Conservation (phyloP, 1,140 invertebrate species). For the Bombus haemorrhoidalis region DNA sequence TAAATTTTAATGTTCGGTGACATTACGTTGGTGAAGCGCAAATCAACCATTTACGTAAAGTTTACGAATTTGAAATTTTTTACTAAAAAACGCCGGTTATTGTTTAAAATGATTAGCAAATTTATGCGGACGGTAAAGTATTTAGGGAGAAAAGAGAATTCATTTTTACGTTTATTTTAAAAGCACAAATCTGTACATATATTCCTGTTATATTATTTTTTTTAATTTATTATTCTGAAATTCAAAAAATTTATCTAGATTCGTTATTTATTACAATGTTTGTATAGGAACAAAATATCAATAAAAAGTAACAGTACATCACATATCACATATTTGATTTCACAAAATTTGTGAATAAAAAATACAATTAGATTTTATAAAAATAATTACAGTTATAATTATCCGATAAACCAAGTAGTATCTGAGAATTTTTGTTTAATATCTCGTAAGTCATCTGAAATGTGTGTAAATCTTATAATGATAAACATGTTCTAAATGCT, state of each 20-base stretch:
- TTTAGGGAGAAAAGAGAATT: background rate
- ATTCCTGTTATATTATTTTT: background rate
- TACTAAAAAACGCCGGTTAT: no score
- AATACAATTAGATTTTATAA: slow-evolving; percentile 20
- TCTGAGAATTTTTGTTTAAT: background rate
- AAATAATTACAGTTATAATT: slow-evolving; percentile 11
- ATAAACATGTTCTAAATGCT: slow-evolving; percentile 22
- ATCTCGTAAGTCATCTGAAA: background rate
- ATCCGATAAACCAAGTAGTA: background rate
- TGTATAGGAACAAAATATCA: slow-evolving; percentile 37
- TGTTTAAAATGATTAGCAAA: no score
- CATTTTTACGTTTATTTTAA: slow-evolving; percentile 20
- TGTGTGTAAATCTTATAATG: background rate
- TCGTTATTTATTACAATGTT: slow-evolving; percentile 41
- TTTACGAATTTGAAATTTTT: no score
- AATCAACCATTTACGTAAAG: no score
- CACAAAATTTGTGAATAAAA: slow-evolving; percentile 18
- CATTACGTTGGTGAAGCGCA: no score
- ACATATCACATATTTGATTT: slow-evolving; percentile 32
- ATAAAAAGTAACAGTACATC: slow-evolving; percentile 49
- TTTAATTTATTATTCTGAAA: slow-evolving; percentile 8
- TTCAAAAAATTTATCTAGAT: slow-evolving; percentile 5
- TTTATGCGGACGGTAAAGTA: no score
- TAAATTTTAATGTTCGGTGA: no score
- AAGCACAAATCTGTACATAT: slow-evolving; percentile 24